Evolutionary conservation across 2,888 invertebrate genomes (phyloP).

Genomic region (Embidobia sp.): DNA sequence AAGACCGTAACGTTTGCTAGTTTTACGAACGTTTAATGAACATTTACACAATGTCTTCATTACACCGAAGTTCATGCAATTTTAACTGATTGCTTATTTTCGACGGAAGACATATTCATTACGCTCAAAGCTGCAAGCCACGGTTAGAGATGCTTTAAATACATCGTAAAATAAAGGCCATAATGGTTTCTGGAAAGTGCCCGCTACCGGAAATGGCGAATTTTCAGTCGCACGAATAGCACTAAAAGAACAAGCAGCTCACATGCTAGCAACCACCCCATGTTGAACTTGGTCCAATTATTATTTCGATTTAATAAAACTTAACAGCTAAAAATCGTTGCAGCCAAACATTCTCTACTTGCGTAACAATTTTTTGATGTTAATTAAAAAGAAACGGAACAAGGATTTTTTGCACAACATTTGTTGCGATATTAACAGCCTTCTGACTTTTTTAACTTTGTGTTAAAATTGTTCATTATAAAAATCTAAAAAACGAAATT

Average conservation of each 20-base stretch:
- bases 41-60: slow-evolving; percentile 4
- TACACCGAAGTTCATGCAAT: slow-evolving; percentile 6
- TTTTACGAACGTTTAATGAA: slow-evolving; percentile 7
- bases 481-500: no score
- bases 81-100: slow-evolving; percentile 4
- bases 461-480: no score
- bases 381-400: no score
- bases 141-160: slow-evolving; percentile 20
- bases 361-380: no score
- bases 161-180: slow-evolving; percentile 23
- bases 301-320: slow-evolving; percentile 11
- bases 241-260: slow-evolving; percentile 7
- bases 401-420: no score
- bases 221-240: slow-evolving; percentile 15
- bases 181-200: slow-evolving; percentile 25
- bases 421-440: no score
- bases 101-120: slow-evolving; percentile 2
- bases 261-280: neutral
- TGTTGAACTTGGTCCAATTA: slow-evolving; percentile 7
- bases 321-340: slow-evolving; percentile 5
- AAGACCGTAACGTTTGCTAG: neutral
- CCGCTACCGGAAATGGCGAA: slow-evolving; percentile 13
- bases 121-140: neutral
- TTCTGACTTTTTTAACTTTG: no score
- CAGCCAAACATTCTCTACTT: no score